A percentile compares a stretch with the other conserved stretches of the same genome.
Evolutionary conservation across 2,888 invertebrate genomes (phyloP).

Genomic region (Tinea semifulvella): DNA sequence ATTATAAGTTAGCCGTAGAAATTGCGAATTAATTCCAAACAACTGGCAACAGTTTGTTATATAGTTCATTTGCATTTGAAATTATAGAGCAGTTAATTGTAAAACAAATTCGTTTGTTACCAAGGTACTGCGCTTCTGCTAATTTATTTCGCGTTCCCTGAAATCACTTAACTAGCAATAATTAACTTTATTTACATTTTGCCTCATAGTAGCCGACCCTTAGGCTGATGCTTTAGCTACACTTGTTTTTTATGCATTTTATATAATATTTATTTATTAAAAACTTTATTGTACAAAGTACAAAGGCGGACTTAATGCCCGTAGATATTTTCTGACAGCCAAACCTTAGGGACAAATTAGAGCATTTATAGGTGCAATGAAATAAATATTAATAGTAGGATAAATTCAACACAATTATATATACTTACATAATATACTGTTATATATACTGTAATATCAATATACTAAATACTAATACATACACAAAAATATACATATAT

Average conservation of each 20-base stretch:
- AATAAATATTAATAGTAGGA: no score
- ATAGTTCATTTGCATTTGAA: constrained; percentile 21
- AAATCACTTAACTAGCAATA: constrained; percentile 56
- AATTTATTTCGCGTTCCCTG: constrained; percentile 36
- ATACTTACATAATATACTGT: no score
- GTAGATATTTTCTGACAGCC: no score
- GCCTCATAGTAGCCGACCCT: constrained; percentile 33
- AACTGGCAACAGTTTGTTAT: constrained; percentile 14
- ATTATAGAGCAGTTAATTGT: constrained; percentile 25
- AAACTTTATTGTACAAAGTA: no score
- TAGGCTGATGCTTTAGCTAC: constrained; percentile 21
- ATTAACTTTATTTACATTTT: constrained; percentile 56
- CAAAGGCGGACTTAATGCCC: no score
- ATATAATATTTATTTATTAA: no score
- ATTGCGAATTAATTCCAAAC: constrained; percentile 11
- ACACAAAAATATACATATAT: no score
- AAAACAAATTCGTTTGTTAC: constrained; percentile 23
- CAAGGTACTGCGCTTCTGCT: constrained; percentile 7
- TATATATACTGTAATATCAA: no score
- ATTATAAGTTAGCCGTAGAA: constrained; percentile 5
- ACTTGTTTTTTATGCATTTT: not conserved
- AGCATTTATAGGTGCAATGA: no score
- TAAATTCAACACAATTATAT: no score
- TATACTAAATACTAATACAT: no score
- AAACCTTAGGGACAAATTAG: no score